Base-by-base conservation (phyloP, 2,888 invertebrate genomes). In the Amiota communis region DNA sequence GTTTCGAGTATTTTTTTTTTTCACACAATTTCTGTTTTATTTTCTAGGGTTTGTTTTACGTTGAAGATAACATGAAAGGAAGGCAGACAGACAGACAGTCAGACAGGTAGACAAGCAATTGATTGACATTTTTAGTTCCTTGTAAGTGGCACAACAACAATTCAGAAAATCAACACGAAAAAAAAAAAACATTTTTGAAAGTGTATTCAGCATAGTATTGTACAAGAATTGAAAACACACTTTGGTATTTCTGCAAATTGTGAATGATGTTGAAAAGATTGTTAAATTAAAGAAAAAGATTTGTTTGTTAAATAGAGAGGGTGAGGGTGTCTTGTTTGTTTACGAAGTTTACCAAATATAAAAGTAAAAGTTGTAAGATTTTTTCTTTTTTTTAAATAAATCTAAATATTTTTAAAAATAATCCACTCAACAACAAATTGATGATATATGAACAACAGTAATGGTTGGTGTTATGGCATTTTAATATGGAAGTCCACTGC, bases 101-200 rank as follows among this genome's bases (percentile, higher is more conserved):
- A 23, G 46, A 64, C 64, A 61, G 17, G 2, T 4, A 61, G 17
- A 64, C 75, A 86, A 81, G 71, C 79, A 79, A 74, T 75, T 81
- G 83, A 83, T 86, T 86, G 83, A 82, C 83, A 85, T 85, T 85
- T 83, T 85, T 82, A 83, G 82, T 86, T 85, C 80, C 76, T 78
- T 75, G 79, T 84, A 83, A 83, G 86, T 83, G 86, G 86, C 82
- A 82, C 85, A 79, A 36, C 36, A 36, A 36, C 36, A 2, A 36
- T 6, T 36, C 36, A 67, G 51, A 67, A 65, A 71, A 20, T 15
- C 11, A 8, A 61, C 56, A 53, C 1, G 3, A 23, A 23, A 53
- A 69, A 53, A 59, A 59, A 59, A 17, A 17, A 12, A 20, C 59
- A n/a, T 49, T 49, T 20, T 67, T 67, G 15, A 36, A 36, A 36